Conservation (phyloP, 2,888 invertebrate genomes). For the Apoda limacodes region DNA sequence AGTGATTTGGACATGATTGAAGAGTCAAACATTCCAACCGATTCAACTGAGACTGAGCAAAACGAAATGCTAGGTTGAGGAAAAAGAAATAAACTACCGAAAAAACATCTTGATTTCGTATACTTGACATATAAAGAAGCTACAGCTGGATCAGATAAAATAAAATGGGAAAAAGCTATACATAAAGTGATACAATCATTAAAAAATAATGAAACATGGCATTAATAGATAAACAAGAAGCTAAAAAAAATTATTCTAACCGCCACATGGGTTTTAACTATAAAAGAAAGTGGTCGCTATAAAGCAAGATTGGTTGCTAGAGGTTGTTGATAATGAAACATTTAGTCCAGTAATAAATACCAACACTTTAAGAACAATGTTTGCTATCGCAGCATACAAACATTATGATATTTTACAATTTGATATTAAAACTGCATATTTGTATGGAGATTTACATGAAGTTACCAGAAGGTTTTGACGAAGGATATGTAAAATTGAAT, state of each 20-base stretch:
- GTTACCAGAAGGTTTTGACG: conserved; percentile 2
- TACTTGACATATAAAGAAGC: conserved; percentile 3
- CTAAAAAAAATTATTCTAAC: conserved; percentile 1
- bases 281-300: background rate
- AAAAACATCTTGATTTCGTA: conserved; percentile 1
- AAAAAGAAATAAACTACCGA: background rate
- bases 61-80: background rate
- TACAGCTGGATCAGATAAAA: background rate
- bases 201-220: conserved; percentile 3
- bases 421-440: background rate
- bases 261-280: background rate
- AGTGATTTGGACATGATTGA: background rate
- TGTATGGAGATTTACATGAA: conserved; percentile 2
- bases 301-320: conserved; percentile 3
- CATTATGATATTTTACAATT: background rate
- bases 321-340: conserved; percentile 2
- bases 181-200: conserved; percentile 1
- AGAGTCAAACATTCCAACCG: background rate
- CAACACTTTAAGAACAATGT: background rate
- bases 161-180: background rate
- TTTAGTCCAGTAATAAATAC: conserved; percentile 1
- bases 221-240: conserved; percentile 2
- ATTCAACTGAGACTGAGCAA: background rate
- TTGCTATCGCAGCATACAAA: conserved; percentile 1
- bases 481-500: conserved; percentile 2